phyloP scores from a whole-genome alignment of 2,888 invertebrate genomes.

The Plagodis dolabraria region DNA sequence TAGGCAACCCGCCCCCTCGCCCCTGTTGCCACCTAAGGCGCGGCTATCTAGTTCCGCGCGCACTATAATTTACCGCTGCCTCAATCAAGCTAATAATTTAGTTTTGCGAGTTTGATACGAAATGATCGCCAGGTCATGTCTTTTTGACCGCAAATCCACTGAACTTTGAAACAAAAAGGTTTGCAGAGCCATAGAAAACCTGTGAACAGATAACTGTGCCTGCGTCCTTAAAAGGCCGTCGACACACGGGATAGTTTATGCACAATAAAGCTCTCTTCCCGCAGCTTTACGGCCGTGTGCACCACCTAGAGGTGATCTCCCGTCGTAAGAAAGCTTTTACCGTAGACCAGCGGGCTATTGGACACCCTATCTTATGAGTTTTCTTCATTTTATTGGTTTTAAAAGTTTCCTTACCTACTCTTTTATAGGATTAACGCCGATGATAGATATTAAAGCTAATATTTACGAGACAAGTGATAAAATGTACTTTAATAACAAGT shows the following conservation, averaged over 20 bases:
- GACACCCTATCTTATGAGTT: background rate
- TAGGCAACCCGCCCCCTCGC: too few relatives aligned
- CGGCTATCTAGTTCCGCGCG: too few relatives aligned
- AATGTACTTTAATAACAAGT: background rate
- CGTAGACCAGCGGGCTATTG: background rate
- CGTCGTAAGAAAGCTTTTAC: constrained; percentile 44
- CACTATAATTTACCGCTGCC: too few relatives aligned
- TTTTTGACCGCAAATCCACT: too few relatives aligned
- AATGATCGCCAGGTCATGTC: too few relatives aligned
- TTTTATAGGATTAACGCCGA: background rate
- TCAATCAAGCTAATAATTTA: too few relatives aligned
- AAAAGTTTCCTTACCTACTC: background rate
- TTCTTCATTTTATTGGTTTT: background rate
- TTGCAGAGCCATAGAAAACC: too few relatives aligned
- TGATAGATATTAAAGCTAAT: background rate
- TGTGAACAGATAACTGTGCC: too few relatives aligned
- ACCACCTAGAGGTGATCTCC: constrained; percentile 51
- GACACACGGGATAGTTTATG: constrained; percentile 32
- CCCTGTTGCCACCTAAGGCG: too few relatives aligned
- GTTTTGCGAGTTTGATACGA: too few relatives aligned
- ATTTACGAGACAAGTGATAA: background rate
- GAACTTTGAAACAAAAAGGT: too few relatives aligned
- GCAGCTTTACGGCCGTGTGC: constrained; percentile 42
- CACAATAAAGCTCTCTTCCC: constrained; percentile 47
- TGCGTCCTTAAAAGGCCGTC: constrained; percentile 3